Conservation (phyloP, 2,113 vertebrate species). For the Phyllostomus hastatus region DNA sequence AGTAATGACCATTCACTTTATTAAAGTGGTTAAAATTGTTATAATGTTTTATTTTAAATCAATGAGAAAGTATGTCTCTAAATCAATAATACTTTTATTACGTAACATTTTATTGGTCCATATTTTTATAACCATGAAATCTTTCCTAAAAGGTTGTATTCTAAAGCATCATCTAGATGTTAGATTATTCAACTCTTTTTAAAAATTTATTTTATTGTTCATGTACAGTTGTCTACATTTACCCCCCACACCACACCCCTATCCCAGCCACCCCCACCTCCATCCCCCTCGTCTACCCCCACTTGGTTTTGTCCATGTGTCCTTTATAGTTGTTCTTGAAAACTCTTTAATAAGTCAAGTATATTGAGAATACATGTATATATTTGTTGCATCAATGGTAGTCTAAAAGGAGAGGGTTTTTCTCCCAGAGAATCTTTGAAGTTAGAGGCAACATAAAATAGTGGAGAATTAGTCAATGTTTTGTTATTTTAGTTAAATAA, state of each 20-base stretch:
- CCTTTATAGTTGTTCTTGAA: no score
- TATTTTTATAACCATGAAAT: background rate
- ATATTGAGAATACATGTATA: background rate
- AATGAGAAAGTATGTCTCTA: background rate
- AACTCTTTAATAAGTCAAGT: background rate
- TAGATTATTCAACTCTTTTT: background rate
- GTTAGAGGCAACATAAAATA: background rate
- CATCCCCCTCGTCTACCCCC: no score
- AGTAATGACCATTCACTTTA: background rate
- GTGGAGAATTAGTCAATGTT: background rate
- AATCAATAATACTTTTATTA: background rate
- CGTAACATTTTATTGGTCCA: background rate
- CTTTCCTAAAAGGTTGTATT: accelerated
- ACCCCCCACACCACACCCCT: no score
- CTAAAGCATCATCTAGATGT: background rate
- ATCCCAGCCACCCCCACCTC: no score
- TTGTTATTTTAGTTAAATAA: background rate
- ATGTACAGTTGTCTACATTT: no score
- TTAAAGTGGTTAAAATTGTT: background rate
- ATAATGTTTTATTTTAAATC: background rate
- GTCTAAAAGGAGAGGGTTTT: background rate
- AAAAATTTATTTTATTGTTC: no score
- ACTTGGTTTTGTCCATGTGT: no score
- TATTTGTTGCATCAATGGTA: background rate
- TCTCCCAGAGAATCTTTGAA: background rate